A percentile compares a stretch with the other conserved stretches of the same genome.
These are phyloP conservation scores for Phataginus tricuspis DNA, from an alignment of 2,797 vertebrate species.

Conservation along the genomic window DNA sequence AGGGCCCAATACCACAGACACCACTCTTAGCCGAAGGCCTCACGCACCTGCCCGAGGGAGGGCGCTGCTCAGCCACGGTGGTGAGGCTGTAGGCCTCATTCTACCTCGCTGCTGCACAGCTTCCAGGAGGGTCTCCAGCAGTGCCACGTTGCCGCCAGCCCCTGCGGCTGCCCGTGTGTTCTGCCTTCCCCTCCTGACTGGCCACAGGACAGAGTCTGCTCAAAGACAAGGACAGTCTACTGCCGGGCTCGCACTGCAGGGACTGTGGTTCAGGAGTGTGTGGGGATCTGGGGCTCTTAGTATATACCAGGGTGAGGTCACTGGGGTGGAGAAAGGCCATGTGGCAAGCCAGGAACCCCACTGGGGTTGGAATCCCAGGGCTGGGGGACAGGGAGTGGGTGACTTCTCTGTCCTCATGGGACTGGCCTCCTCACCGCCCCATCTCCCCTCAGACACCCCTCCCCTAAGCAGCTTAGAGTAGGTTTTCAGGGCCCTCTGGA, in stretches of 20 bases:
- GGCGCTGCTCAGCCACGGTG: not conserved
- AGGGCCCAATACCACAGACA: not conserved
- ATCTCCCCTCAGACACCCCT: not conserved
- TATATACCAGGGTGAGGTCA: slow-evolving; percentile 68
- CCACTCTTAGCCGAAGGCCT: not conserved
- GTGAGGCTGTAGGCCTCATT: not conserved
- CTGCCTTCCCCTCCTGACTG: not conserved
- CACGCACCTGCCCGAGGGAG: not conserved
- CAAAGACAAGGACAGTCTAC: slow-evolving; percentile 69
- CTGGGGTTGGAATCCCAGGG: not conserved
- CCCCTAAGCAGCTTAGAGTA: not conserved
- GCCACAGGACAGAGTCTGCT: not conserved
- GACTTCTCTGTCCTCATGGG: not conserved
- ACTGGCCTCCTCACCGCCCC: not conserved
- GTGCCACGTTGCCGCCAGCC: not conserved
- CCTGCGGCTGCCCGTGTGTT: slow-evolving; percentile 40
- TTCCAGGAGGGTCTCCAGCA: not conserved
- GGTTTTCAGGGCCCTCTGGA: not conserved
- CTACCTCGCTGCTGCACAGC: not conserved
- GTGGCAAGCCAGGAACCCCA: slow-evolving; percentile 15
- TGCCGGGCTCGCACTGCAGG: not conserved
- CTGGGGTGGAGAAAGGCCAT: slow-evolving; percentile 8
- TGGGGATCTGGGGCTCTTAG: slow-evolving; percentile 58
- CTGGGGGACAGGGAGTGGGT: not conserved
- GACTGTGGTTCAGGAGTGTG: slow-evolving; percentile 51